Conservation (phyloP, 2,113 vertebrate species). For the Cacatua alba region DNA sequence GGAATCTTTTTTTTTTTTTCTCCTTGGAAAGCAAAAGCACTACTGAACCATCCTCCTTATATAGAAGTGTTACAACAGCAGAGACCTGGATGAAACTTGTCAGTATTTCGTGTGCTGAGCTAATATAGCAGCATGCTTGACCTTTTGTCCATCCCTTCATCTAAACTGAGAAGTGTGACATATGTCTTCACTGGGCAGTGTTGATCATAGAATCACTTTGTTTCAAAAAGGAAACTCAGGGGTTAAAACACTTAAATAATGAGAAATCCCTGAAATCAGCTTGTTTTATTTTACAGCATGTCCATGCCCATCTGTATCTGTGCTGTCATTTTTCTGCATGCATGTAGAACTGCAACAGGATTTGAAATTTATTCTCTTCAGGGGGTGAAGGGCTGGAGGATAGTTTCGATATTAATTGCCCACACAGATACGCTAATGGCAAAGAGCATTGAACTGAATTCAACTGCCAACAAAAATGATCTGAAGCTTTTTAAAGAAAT, state of each 20-base stretch:
- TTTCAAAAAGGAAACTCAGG: neutral
- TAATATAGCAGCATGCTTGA: neutral
- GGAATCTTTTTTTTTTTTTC: neutral
- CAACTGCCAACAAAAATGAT: neutral
- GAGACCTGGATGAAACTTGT: neutral
- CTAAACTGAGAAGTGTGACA: neutral
- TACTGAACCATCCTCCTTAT: neutral
- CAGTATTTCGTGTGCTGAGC: neutral
- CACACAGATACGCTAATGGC: neutral
- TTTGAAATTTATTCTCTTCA: neutral
- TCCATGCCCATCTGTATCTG: neutral
- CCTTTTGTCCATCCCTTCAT: neutral
- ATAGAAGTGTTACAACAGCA: neutral
- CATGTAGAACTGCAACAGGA: neutral
- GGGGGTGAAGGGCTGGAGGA: neutral
- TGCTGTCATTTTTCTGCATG: neutral
- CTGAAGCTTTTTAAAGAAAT: neutral
- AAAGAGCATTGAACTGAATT: neutral
- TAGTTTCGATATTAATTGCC: neutral
- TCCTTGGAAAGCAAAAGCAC: neutral
- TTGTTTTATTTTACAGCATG: neutral
- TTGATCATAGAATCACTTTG: neutral
- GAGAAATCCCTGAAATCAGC: neutral
- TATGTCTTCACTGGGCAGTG: neutral
- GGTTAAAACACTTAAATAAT: neutral